Conservation (phyloP, 2,888 invertebrate genomes). For the Stictocephala bisonia region DNA sequence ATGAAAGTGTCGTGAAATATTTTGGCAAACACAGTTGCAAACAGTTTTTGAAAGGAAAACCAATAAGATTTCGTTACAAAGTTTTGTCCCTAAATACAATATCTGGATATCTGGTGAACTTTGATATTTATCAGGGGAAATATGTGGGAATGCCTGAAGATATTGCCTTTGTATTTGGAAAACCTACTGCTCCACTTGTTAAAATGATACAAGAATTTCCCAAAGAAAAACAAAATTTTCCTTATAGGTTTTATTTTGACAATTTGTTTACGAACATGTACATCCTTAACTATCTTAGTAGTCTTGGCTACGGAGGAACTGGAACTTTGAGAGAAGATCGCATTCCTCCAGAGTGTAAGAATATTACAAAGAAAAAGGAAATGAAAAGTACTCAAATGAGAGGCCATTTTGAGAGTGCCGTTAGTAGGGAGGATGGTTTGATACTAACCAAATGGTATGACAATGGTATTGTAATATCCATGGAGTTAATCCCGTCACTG, state of each 20-base stretch:
- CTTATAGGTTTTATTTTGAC: slow-evolving; percentile 57
- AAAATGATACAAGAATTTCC: slow-evolving; percentile 54
- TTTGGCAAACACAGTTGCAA: slow-evolving; percentile 61
- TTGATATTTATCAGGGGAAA: slow-evolving; percentile 61
- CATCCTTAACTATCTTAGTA: slow-evolving; percentile 53
- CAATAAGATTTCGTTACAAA: slow-evolving; percentile 61
- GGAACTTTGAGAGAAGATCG: slow-evolving; percentile 56
- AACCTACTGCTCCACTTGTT: slow-evolving; percentile 37
- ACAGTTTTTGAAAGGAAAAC: slow-evolving; percentile 61
- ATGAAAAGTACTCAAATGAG: slow-evolving; percentile 32
- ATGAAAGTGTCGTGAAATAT: slow-evolving; percentile 61
- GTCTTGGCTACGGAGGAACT: slow-evolving; percentile 55
- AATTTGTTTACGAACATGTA: slow-evolving; percentile 59
- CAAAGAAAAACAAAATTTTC: slow-evolving; percentile 47
- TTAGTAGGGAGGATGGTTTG: slow-evolving; percentile 50
- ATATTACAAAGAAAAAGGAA: slow-evolving; percentile 42
- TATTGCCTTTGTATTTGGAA: slow-evolving; percentile 19
- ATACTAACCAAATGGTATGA: slow-evolving; percentile 58
- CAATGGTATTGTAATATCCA: slow-evolving; percentile 56
- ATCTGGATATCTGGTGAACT: slow-evolving; percentile 60
- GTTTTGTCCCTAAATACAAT: slow-evolving; percentile 59
- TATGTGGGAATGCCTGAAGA: slow-evolving; percentile 44
- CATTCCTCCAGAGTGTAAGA: slow-evolving; percentile 49
- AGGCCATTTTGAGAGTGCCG: slow-evolving; percentile 43
- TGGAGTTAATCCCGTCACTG: slow-evolving; percentile 49